A percentile compares a stretch with the other conserved stretches of the same genome.
Conservation (phyloP, 2,797 vertebrate species). For the Falco naumanni region DNA sequence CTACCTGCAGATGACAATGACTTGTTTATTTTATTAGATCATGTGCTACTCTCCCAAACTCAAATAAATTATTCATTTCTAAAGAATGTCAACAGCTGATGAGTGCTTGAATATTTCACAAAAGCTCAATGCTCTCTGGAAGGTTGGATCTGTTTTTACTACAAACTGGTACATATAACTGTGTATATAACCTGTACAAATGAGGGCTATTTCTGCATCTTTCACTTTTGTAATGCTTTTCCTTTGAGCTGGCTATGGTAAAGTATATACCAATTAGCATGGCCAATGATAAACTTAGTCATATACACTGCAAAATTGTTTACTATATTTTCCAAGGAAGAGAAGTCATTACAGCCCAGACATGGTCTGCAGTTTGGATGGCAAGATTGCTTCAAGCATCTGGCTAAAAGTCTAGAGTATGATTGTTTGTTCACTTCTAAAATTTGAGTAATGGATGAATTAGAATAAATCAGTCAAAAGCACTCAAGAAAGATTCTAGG, state of each 20-base stretch:
- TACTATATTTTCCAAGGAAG: background rate
- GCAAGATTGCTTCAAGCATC: background rate
- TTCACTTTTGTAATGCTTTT: background rate
- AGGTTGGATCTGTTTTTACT: background rate
- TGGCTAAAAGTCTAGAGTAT: background rate
- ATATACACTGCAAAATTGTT: background rate
- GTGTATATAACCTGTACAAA: background rate
- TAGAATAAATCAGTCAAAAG: constrained; percentile 4
- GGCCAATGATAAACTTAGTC: background rate
- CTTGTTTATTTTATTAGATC: constrained; percentile 66
- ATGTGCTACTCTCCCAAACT: constrained; percentile 46
- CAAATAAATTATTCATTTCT: constrained; percentile 58
- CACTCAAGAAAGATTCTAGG: background rate
- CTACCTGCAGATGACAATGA: constrained; percentile 57
- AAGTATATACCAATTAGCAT: background rate
- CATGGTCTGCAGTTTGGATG: background rate
- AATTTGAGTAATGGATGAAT: background rate
- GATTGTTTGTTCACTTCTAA: background rate
- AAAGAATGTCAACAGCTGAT: constrained; percentile 53
- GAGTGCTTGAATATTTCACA: background rate
- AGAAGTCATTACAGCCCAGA: background rate
- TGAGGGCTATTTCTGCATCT: background rate
- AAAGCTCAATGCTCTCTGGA: background rate
- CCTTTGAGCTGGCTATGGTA: background rate
- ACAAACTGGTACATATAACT: background rate